Percentiles rank a stretch among this genome's conserved stretches.
Evolutionary conservation across 2,888 invertebrate species (phyloP).

Genomic region (Tenthredo scrophulariae): DNA sequence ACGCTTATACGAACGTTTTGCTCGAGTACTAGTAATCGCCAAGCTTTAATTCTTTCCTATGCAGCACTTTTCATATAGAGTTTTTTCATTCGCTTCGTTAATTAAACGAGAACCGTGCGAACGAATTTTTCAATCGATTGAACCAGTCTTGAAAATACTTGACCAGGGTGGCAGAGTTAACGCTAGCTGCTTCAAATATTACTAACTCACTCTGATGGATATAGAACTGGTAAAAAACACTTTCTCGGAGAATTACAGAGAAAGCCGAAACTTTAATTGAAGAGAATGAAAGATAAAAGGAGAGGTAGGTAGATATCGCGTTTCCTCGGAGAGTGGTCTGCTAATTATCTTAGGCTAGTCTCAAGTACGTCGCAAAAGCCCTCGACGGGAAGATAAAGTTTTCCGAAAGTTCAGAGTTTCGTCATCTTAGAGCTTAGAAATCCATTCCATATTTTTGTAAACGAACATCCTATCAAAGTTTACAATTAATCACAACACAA

Average conservation of each 20-base stretch:
- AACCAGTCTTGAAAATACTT: slow-evolving; percentile 2
- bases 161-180: neutral
- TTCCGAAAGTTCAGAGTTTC: slow-evolving; percentile 37
- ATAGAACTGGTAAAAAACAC: slow-evolving; percentile 45
- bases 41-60: neutral
- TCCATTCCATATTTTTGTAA: slow-evolving; percentile 5
- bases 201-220: slow-evolving; percentile 19
- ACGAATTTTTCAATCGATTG: neutral
- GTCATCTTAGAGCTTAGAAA: slow-evolving; percentile 31
- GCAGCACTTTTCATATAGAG: neutral
- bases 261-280: slow-evolving; percentile 47
- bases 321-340: slow-evolving; percentile 64
- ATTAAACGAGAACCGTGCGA: neutral
- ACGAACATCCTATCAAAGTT: neutral
- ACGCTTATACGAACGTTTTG: neutral
- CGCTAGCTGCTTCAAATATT: slow-evolving; percentile 31
- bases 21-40: neutral
- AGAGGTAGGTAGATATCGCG: slow-evolving; percentile 59
- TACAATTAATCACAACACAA: neutral
- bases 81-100: neutral
- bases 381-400: slow-evolving; percentile 33
- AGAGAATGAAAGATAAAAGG: neutral
- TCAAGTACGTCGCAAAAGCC: slow-evolving; percentile 42
- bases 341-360: slow-evolving; percentile 61
- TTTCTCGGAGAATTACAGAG: slow-evolving; percentile 29